Evolutionary conservation across 2,113 vertebrate genomes (phyloP), one percentile per base, ranked within the genome.

Genomic region (Nestor notabilis): DNA sequence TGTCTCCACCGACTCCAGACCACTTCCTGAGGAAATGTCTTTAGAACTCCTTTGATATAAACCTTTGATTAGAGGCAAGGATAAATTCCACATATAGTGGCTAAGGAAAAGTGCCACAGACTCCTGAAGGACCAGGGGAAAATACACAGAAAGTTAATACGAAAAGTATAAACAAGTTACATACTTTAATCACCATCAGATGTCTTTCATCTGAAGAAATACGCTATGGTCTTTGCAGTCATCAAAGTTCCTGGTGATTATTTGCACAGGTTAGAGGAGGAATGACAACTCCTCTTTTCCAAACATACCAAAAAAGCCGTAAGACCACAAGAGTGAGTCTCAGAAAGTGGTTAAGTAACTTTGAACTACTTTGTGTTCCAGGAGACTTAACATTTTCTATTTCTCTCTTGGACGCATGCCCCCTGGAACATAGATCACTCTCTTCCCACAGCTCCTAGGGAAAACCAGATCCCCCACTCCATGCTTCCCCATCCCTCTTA

Each of bases 311-410:
- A 85, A 93, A 93, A 69, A 77, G 55, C 82, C 8, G 0, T 81
- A 86, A 96, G 87, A 94, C 84, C 92, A 77, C 77, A 96, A 80
- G 16, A 80, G 18, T 13, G 13, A 94, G 66, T 68, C 71, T 96
- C 66, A 90, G 87, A 96, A 97, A 97, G 52, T 82, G 72, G 95
- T 95, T 94, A 96, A 96, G 37, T 94, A 96, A 83, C 87, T 97
- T 52, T 93, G 91, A 97, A 94, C 69, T 86, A 74, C 71, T 66
- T 55, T 74, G 65, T 87, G 79, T 79, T 97, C 88, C 37, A 75
- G 21, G 47, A 96, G 81, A 94, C 37, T 90, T 90, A 77, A 58
- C 60, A 75, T 91, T 91, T 92, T 94, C 88, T 91, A 66, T 70
- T 39, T 69, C 68, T 83, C 16, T 84, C 61, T 86, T 77, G 83